Evolutionary conservation across 2,113 vertebrate species (phyloP).

Genomic region (Pygoscelis antarcticus): DNA sequence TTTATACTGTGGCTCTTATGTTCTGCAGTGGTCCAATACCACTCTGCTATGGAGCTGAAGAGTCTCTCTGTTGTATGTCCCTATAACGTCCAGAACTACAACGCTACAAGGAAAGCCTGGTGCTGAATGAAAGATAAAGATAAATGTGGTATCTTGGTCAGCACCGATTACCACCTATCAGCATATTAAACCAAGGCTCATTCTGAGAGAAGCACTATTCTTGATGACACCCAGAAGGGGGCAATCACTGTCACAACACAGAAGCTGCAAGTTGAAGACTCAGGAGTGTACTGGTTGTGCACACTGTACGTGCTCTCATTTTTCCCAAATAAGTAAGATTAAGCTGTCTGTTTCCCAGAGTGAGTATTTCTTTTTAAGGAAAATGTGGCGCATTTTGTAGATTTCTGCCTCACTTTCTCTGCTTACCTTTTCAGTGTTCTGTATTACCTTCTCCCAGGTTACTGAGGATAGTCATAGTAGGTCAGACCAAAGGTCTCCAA

Average conservation of each 20-base stretch:
- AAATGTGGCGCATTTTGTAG: neutral
- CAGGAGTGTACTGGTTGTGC: conserved; percentile 16
- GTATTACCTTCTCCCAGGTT: neutral
- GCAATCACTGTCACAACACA: neutral
- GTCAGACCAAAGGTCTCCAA: neutral
- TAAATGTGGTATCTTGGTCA: neutral
- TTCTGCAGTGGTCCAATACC: neutral
- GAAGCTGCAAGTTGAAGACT: neutral
- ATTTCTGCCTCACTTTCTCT: neutral
- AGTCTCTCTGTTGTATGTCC: neutral
- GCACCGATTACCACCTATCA: neutral
- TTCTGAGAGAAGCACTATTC: neutral
- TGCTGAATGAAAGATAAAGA: neutral
- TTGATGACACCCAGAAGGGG: neutral
- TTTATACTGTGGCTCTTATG: neutral
- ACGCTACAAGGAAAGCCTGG: neutral
- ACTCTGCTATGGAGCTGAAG: neutral
- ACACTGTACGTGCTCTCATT: neutral
- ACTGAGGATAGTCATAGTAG: neutral
- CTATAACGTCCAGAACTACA: neutral
- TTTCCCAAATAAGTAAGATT: neutral
- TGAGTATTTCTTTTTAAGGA: neutral
- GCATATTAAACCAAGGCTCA: neutral
- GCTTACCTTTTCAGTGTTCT: neutral
- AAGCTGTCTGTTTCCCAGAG: neutral